phyloP scores from a whole-genome alignment of 2,113 vertebrate species.

The zebrafish (Danio rerio) region GRCz12tu NC_133188.1:18042501-18043000 shows the following conservation, averaged over 20 bases:
- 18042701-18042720: constrained; percentile 70
- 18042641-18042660: constrained; percentile 67
- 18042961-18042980: no score
- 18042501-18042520: no score
- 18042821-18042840: constrained; percentile 74
- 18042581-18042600: constrained; percentile 69
- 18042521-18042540: neutral
- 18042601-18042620: constrained; percentile 68
- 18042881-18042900: no score
- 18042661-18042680: neutral
- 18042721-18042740: constrained; percentile 68
- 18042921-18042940: no score
- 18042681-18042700: constrained; percentile 61
- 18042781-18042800: constrained; percentile 62
- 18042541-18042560: neutral
- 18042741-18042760: constrained; percentile 68
- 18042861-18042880: no score
- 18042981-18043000: no score
- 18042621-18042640: constrained; percentile 77
- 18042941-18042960: no score
- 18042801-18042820: constrained; percentile 73
- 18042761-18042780: constrained; percentile 66
- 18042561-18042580: constrained; percentile 66
- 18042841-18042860: constrained; percentile 21
- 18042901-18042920: no score